These are phyloP conservation scores for Mechanitis mazaeus DNA, from an alignment of 2,888 invertebrate species.

Conservation along the genomic window DNA sequence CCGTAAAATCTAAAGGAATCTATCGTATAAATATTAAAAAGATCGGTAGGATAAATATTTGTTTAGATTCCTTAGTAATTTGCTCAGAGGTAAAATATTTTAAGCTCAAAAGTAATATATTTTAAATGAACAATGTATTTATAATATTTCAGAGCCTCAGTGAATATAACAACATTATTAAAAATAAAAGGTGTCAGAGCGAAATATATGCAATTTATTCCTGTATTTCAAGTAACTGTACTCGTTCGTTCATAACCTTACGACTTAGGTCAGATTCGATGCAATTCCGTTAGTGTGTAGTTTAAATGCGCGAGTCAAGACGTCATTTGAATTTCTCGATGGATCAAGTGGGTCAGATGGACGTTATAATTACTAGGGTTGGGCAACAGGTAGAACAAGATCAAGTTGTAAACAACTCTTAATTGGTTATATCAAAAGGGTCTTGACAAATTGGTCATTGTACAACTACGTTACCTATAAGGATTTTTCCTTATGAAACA, in stretches of 20 bases:
- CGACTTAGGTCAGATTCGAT: slow-evolving; percentile 11
- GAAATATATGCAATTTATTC: not conserved
- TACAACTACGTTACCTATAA: not conserved
- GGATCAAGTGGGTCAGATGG: slow-evolving; percentile 36
- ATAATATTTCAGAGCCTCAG: no score
- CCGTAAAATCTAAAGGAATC: not conserved
- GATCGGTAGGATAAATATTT: slow-evolving; percentile 1
- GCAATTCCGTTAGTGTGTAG: slow-evolving; percentile 24
- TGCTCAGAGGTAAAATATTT: not conserved
- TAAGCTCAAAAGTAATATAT: no score
- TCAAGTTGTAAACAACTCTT: not conserved
- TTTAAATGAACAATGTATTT: no score
- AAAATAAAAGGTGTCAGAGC: no score
- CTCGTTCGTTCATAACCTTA: slow-evolving; percentile 3
- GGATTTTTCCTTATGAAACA: no score
- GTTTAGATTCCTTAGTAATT: not conserved
- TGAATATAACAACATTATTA: no score
- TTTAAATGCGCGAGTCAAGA: slow-evolving; percentile 36
- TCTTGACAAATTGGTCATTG: not conserved
- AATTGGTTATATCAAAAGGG: not conserved
- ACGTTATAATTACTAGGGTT: slow-evolving; percentile 34
- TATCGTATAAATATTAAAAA: slow-evolving; percentile 1
- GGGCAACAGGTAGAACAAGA: slow-evolving; percentile 14
- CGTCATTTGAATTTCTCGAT: slow-evolving; percentile 42
- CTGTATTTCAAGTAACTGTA: not conserved